Evolutionary conservation across 2,797 vertebrate species (phyloP), one percentile per base, ranked within the genome.

Genomic region (Ceyx erithaca): DNA sequence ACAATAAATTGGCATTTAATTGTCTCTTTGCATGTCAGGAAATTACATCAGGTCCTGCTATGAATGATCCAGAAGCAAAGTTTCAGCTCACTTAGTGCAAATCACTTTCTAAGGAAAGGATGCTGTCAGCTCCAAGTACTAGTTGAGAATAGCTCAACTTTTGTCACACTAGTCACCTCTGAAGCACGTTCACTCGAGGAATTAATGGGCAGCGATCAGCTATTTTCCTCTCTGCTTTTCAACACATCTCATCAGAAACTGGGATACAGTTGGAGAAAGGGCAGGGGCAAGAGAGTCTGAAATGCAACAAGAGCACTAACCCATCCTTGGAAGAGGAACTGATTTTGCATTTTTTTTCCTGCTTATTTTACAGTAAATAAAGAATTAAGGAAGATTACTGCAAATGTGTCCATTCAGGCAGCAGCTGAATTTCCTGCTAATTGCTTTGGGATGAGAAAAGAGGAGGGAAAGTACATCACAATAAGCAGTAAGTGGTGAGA

Each of bases 401-500:
- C 93, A 64, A 92, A 92, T 75, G 57, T 43, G 87, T 76, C 87
- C 87, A 91, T 94, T 95, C 91, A 93, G 87, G 68, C 75, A 91
- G 75, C 83, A 93, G 92, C 89, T 96, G 91, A 76, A 70, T 88
- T 91, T 86, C 67, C 85, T 84, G 41, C 54, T 64, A 61, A 86
- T 73, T 88, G 73, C 80, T 90, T 22, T 35, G 85, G 90, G 59
- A 73, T 57, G 25, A 41, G 7, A 40, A 86, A 51, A 59, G 83
- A 85, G 85, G 70, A 84, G 77, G 63, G 73, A 43, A 19, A 72
- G 43, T 2, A 61, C 46, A 61, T 54, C 45, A 86, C 73, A 90
- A 91, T 43, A 85, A 91, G 80, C 82, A 73, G 87, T 19, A 81
- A 91, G 70, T 68, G 51, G 40, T 37, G 28, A 31, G 76, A 63